Conservation (phyloP, 2,113 vertebrate genomes). For the Ovis canadensis region DNA sequence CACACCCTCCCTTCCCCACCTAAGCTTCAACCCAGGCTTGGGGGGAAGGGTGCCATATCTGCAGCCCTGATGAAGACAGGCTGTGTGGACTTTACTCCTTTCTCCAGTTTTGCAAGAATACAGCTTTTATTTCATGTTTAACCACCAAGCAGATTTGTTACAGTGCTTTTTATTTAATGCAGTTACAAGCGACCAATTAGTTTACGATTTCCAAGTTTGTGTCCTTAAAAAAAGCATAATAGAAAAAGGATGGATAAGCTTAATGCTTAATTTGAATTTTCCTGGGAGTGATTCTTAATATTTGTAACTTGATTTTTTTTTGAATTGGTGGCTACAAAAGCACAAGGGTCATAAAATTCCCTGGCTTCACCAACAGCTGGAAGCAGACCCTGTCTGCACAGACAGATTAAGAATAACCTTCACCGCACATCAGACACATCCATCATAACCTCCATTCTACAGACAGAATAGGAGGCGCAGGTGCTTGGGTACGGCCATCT, state of each 20-base stretch:
- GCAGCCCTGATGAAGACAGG: neutral
- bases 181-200: neutral
- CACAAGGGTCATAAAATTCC: neutral
- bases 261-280: neutral
- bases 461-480: neutral
- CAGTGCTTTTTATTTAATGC: neutral
- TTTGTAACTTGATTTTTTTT: neutral
- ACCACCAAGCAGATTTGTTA: neutral
- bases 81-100: neutral
- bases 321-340: neutral
- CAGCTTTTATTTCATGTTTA: neutral
- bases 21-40: neutral
- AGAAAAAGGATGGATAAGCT: neutral
- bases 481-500: neutral
- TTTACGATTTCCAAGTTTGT: neutral
- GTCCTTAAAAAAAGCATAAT: neutral
- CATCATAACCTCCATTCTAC: neutral
- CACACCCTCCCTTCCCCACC: no score
- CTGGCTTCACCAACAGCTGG: neutral
- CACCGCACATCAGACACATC: neutral
- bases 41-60: no score
- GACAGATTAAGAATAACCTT: neutral
- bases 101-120: neutral
- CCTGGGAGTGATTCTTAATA: neutral
- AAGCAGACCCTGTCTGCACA: neutral